Conservation (phyloP, 2,797 vertebrate genomes). For the Cossypha niveicapilla region DNA sequence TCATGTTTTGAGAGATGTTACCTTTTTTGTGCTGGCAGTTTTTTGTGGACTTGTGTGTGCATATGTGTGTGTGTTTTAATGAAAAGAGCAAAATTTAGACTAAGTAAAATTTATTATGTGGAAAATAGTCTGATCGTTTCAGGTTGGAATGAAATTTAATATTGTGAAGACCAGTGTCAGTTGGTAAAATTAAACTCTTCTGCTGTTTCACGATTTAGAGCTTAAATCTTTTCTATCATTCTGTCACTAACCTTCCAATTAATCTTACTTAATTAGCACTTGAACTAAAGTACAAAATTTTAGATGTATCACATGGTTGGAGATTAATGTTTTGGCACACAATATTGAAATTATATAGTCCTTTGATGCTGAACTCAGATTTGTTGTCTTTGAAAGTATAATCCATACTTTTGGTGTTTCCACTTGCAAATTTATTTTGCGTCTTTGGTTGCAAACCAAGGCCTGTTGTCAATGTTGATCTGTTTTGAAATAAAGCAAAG, state of each 20-base stretch:
- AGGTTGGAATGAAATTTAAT: neutral
- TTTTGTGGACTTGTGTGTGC: neutral
- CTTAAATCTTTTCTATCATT: constrained; percentile 6
- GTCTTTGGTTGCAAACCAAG: neutral
- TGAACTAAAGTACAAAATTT: constrained; percentile 19
- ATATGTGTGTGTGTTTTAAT: neutral
- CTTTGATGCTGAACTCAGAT: constrained; percentile 12
- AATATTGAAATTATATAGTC: neutral
- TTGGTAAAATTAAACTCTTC: neutral
- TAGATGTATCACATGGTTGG: neutral
- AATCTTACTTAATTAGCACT: constrained; percentile 42
- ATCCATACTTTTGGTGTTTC: neutral
- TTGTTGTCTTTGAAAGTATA: neutral
- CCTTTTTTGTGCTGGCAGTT: neutral
- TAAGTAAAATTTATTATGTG: neutral
- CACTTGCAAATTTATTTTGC: neutral
- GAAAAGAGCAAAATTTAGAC: neutral
- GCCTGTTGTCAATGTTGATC: neutral
- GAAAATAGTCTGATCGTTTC: neutral
- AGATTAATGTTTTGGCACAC: neutral
- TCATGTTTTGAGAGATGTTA: neutral
- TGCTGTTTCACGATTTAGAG: neutral
- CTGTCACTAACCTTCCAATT: neutral
- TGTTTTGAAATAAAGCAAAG: neutral
- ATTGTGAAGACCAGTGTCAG: neutral